Percentiles rank a stretch among this genome's conserved stretches.
Evolutionary conservation across 2,113 vertebrate species (phyloP).

Genomic region (Thamnophis sirtalis): DNA sequence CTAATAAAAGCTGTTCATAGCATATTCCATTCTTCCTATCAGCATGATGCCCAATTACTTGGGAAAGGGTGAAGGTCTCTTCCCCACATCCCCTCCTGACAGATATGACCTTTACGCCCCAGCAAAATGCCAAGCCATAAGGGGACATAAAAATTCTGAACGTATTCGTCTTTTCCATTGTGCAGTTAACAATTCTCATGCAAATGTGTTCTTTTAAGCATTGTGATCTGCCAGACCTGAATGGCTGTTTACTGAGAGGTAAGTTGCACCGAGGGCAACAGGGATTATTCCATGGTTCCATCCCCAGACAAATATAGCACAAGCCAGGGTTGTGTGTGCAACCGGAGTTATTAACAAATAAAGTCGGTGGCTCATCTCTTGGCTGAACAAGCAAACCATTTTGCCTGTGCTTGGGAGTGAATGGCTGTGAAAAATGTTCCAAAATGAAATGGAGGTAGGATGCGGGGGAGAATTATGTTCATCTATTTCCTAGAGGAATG

Average conservation of each 20-base stretch:
- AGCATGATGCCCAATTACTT: slow-evolving; percentile 71
- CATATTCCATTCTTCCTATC: slow-evolving; percentile 67
- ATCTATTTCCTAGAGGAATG: not conserved
- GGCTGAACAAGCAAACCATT: not conserved
- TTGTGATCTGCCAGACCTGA: slow-evolving; percentile 17
- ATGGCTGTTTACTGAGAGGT: slow-evolving; percentile 3
- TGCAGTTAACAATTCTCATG: slow-evolving; percentile 41
- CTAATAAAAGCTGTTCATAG: slow-evolving; percentile 50
- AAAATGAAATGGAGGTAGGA: not conserved
- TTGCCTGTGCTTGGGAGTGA: not conserved
- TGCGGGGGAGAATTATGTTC: not conserved
- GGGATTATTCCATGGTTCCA: not conserved
- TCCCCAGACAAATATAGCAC: not conserved
- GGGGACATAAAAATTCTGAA: slow-evolving; percentile 55
- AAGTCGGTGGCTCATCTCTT: not conserved
- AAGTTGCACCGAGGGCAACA: not conserved
- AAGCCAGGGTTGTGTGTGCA: not conserved
- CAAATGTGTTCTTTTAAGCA: slow-evolving; percentile 46
- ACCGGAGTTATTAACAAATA: not conserved
- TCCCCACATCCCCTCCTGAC: slow-evolving; percentile 64
- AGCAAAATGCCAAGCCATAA: slow-evolving; percentile 61
- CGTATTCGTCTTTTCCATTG: slow-evolving; percentile 55
- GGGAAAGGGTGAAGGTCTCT: slow-evolving; percentile 70
- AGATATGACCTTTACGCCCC: slow-evolving; percentile 72
- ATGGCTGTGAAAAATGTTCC: not conserved